These are phyloP conservation scores for Clivina fossor DNA, from an alignment of 2,888 invertebrate species.

Conservation along the genomic window DNA sequence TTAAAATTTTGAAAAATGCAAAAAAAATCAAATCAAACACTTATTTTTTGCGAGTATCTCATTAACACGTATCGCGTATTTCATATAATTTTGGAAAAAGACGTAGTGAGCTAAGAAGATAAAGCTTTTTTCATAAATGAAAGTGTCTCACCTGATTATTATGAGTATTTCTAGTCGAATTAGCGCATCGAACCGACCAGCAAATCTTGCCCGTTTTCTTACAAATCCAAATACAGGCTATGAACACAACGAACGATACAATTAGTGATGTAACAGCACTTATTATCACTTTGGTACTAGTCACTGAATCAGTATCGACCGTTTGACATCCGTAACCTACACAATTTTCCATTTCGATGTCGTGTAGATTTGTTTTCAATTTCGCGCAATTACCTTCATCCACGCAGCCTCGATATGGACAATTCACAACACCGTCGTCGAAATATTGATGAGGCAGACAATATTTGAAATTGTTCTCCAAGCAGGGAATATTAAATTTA, in stretches of 20 bases:
- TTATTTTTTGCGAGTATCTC: too few relatives aligned
- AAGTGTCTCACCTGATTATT: too few relatives aligned
- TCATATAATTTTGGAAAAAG: too few relatives aligned
- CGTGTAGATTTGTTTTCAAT: not conserved
- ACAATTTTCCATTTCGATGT: constrained; percentile 38
- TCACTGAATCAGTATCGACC: constrained; percentile 22
- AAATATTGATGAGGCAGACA: constrained; percentile 54
- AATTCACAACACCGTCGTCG: constrained; percentile 55
- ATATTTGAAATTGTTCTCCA: constrained; percentile 39
- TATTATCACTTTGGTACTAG: constrained; percentile 51
- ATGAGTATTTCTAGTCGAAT: constrained; percentile 41
- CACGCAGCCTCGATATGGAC: constrained; percentile 51
- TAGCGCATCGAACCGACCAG: constrained; percentile 54
- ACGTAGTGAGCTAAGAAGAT: too few relatives aligned
- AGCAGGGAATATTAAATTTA: constrained; percentile 41
- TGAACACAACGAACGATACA: constrained; percentile 55
- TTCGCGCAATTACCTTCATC: constrained; percentile 49
- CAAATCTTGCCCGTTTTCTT: constrained; percentile 55
- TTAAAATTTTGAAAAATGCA: too few relatives aligned
- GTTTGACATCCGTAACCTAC: constrained; percentile 33
- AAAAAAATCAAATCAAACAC: too few relatives aligned
- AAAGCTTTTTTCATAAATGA: too few relatives aligned
- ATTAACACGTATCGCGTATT: too few relatives aligned
- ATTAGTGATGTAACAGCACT: constrained; percentile 55
- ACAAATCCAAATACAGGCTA: constrained; percentile 56